These are phyloP conservation scores for Scaptodrosophila latifasciaeformis DNA, from an alignment of 2,888 invertebrate genomes.

Conservation along the genomic window DNA sequence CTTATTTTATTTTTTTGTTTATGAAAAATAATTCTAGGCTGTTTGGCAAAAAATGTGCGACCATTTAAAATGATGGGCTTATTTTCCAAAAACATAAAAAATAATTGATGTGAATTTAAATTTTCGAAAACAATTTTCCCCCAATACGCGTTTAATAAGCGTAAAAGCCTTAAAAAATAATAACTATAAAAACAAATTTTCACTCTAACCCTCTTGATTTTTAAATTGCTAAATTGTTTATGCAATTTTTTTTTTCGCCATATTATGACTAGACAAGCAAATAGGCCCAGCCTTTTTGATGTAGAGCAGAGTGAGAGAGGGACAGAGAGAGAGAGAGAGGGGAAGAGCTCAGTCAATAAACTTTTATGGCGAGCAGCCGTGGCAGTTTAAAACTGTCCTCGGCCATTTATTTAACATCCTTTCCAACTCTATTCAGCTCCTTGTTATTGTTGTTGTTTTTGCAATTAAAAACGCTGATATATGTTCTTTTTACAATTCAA, in stretches of 20 bases:
- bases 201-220: not conserved
- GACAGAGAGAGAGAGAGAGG: no score
- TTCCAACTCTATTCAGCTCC: slow-evolving; percentile 13
- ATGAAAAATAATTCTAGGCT: not conserved
- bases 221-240: slow-evolving; percentile 3
- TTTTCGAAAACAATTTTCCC: no score
- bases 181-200: not conserved
- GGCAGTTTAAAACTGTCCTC: slow-evolving; percentile 39
- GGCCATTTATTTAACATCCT: slow-evolving; percentile 47
- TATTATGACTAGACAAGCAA: not conserved
- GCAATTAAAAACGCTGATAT: slow-evolving; percentile 70
- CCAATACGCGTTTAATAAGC: no score
- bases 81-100: not conserved
- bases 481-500: slow-evolving; percentile 69
- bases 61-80: not conserved
- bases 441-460: slow-evolving; percentile 34
- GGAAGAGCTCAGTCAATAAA: slow-evolving; percentile 41
- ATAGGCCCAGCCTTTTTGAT: slow-evolving; percentile 12
- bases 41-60: not conserved
- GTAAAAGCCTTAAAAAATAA: not conserved
- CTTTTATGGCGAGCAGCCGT: slow-evolving; percentile 26
- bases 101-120: not conserved
- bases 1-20: not conserved
- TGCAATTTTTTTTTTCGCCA: not conserved
- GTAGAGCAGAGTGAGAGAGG: no score